Base-by-base conservation (phyloP, 2,888 invertebrate species). In the Frankliniella fusca region DNA sequence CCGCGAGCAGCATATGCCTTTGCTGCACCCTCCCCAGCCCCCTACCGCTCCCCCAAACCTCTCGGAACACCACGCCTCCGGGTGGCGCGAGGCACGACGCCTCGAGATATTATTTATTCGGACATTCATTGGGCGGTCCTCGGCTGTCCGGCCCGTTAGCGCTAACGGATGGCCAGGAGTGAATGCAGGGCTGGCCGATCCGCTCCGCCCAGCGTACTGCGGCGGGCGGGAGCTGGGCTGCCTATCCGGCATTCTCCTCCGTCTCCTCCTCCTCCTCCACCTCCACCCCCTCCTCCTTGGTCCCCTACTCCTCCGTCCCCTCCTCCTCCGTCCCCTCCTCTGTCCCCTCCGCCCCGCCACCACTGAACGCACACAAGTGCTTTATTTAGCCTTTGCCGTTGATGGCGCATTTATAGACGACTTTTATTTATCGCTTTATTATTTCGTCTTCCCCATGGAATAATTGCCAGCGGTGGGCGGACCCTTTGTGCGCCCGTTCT, bases 61-160 rank as follows among this genome's bases (percentile, higher is more conserved):
- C n/a, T n/a, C n/a, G n/a, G n/a, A n/a, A n/a, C n/a, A n/a, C n/a
- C n/a, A n/a, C n/a, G n/a, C n/a, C n/a, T n/a, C n/a, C n/a, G n/a
- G 38, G 38, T 5, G 38, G 38, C 38, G 38, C 3, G 3, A 2
- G 38, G 38, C 38, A 38, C 38, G 38, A 5, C 38, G 38, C 20
- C 70, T 27, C 3, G 70, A 76, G 70, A 76, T 76, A 76, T 76
- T 76, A 76, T 76, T 76, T 76, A 76, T 76, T 23, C 70, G 70
- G 70, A 76, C 70, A 76, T 76, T 76, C 70, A 76, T 76, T 76
- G 70, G 70, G 70, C 70, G 70, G 70, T 23, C 70, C 27, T 23
- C 61, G 61, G 38, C 38, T 38, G 38, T 38, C 38, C 38, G 38
- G 5, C 5, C 38, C 38, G 38, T 38, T 38, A 5, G 38, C 38